phyloP scores from a whole-genome alignment of 2,888 invertebrate genomes.

The Panopea generosa region DNA sequence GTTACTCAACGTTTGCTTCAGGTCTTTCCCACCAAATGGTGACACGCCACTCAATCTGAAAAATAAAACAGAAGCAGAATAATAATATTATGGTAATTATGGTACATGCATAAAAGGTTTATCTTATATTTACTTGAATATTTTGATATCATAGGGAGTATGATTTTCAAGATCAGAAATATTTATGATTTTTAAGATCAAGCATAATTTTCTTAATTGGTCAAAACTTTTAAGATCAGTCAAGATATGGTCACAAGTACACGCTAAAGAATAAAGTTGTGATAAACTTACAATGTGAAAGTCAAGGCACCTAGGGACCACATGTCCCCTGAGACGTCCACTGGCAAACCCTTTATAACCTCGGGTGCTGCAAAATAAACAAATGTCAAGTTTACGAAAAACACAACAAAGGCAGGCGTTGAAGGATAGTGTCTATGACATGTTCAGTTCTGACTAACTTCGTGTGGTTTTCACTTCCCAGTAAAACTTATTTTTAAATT shows the following conservation, averaged over 20 bases:
- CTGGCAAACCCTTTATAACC: conserved; percentile 93
- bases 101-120: background rate
- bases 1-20: conserved; percentile 93
- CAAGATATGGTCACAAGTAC: background rate
- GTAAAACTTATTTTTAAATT: too few relatives aligned
- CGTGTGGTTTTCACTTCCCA: too few relatives aligned
- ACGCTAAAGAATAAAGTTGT: too few relatives aligned
- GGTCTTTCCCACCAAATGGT: conserved; percentile 94
- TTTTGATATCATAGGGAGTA: too few relatives aligned
- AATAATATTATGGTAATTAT: background rate
- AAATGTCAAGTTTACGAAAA: background rate
- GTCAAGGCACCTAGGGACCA: conserved; percentile 97
- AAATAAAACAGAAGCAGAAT: conserved; percentile 4
- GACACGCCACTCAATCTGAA: conserved; percentile 93
- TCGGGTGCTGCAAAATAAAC: conserved; percentile 91
- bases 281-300: conserved; percentile 92
- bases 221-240: background rate
- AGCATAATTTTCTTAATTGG: too few relatives aligned
- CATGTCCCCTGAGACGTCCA: conserved; percentile 90
- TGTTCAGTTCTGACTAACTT: too few relatives aligned
- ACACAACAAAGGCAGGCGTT: background rate
- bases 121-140: background rate
- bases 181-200: too few relatives aligned
- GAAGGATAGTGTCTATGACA: too few relatives aligned
- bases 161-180: too few relatives aligned